A percentile compares a stretch with the other conserved stretches of the same genome.
Conservation (phyloP, 2,888 invertebrate species). For the Physocephala rufipes region DNA sequence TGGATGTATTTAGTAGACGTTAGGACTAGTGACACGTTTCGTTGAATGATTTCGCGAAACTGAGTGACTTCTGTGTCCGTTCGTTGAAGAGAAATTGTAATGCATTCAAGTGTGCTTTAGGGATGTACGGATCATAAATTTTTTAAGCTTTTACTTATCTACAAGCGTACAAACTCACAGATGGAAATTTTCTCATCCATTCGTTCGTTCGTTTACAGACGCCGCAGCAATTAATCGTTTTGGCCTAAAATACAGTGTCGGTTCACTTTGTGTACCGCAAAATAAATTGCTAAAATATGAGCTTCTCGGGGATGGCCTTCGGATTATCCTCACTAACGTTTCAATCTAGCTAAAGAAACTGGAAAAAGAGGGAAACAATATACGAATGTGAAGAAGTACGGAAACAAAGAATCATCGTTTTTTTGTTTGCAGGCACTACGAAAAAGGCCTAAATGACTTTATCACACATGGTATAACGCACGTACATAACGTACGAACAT, state of each 20-base stretch:
- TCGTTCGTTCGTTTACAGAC: slow-evolving; percentile 10
- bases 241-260: slow-evolving; percentile 6
- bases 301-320: neutral
- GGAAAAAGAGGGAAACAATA: neutral
- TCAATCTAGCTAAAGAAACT: neutral
- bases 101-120: slow-evolving; percentile 8
- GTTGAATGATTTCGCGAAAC: too few relatives aligned
- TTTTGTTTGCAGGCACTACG: slow-evolving; percentile 15
- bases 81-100: neutral
- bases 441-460: slow-evolving; percentile 31
- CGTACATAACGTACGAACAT: neutral
- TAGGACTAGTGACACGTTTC: too few relatives aligned
- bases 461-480: neutral
- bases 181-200: neutral
- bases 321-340: neutral
- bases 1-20: too few relatives aligned
- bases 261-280: slow-evolving; percentile 17
- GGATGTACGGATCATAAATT: slow-evolving; percentile 35
- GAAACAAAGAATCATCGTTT: slow-evolving; percentile 4
- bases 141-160: slow-evolving; percentile 11
- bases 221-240: slow-evolving; percentile 35
- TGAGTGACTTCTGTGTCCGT: too few relatives aligned
- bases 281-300: slow-evolving; percentile 37
- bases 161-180: neutral
- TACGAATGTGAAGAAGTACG: neutral